Conservation (phyloP, 2,113 vertebrate species). For the Herpetotheres cachinnans region DNA sequence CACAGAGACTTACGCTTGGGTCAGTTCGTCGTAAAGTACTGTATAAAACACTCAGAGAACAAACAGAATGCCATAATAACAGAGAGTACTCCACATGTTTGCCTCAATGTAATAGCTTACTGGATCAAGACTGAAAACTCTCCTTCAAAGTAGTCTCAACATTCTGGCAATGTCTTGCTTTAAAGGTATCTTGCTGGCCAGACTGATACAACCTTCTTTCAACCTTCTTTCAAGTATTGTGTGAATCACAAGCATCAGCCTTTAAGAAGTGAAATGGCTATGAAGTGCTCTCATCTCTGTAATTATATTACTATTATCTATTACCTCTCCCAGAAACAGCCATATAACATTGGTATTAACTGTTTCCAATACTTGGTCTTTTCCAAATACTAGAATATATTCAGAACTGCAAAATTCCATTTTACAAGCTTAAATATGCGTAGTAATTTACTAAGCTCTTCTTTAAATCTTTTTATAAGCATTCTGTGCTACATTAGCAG, state of each 20-base stretch:
- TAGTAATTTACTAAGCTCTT: not conserved
- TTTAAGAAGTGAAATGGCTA: not conserved
- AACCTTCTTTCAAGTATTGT: not conserved
- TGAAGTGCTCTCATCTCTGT: not conserved
- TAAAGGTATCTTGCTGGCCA: not conserved
- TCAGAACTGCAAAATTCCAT: not conserved
- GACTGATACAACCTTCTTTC: not conserved
- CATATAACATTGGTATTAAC: not conserved
- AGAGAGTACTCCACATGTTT: not conserved
- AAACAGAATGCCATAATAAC: not conserved
- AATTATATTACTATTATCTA: not conserved
- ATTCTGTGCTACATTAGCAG: not conserved
- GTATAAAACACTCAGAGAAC: not conserved
- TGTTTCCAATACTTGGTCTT: not conserved
- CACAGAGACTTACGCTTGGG: not conserved
- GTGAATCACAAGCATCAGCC: not conserved
- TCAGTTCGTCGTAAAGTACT: not conserved
- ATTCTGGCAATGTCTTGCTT: not conserved
- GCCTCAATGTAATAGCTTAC: not conserved
- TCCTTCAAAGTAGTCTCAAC: not conserved
- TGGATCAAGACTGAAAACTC: not conserved
- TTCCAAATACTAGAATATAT: not conserved
- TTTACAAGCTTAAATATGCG: not conserved
- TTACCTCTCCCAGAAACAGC: not conserved
- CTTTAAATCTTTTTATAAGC: not conserved